Evolutionary conservation across 2,797 vertebrate species (phyloP).

Genomic region (Naso thynnoides): DNA sequence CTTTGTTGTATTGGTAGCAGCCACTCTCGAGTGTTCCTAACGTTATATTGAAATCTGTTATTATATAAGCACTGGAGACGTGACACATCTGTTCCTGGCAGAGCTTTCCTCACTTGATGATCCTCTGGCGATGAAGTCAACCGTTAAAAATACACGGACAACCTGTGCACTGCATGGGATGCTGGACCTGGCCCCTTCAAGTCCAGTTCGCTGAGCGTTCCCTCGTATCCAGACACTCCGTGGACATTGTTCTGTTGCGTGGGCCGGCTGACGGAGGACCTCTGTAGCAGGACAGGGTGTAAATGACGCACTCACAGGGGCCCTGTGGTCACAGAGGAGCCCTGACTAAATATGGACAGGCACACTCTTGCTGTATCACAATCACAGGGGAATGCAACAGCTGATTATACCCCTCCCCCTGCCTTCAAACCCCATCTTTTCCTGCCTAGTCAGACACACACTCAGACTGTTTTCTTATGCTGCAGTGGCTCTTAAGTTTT

Average conservation of each 20-base stretch:
- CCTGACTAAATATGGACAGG: slow-evolving; percentile 97
- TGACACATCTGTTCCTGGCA: slow-evolving; percentile 77
- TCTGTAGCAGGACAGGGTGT: slow-evolving; percentile 81
- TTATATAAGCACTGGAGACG: slow-evolving; percentile 65
- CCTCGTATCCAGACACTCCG: slow-evolving; percentile 70
- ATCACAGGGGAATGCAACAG: slow-evolving; percentile 90
- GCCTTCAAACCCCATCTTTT: slow-evolving; percentile 59
- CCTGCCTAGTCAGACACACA: slow-evolving; percentile 60
- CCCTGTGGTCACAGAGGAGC: slow-evolving; percentile 86
- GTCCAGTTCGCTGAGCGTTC: slow-evolving; percentile 53
- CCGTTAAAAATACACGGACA: slow-evolving; percentile 75
- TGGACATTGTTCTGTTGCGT: slow-evolving; percentile 62
- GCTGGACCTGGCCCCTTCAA: slow-evolving; percentile 47
- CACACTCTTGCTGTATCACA: slow-evolving; percentile 87
- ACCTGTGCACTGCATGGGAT: slow-evolving; percentile 46
- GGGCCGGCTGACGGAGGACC: slow-evolving; percentile 61
- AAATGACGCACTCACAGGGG: slow-evolving; percentile 86
- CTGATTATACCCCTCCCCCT: slow-evolving; percentile 83
- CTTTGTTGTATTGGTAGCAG: not conserved
- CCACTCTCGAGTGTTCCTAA: slow-evolving; percentile 5
- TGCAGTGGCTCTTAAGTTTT: not conserved
- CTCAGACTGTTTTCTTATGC: slow-evolving; percentile 23
- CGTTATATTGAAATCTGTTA: slow-evolving; percentile 36
- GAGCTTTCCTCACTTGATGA: slow-evolving; percentile 56
- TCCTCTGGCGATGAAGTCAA: slow-evolving; percentile 61